Conservation (phyloP, 2,113 vertebrate species). For the Camarhynchus parvulus region DNA sequence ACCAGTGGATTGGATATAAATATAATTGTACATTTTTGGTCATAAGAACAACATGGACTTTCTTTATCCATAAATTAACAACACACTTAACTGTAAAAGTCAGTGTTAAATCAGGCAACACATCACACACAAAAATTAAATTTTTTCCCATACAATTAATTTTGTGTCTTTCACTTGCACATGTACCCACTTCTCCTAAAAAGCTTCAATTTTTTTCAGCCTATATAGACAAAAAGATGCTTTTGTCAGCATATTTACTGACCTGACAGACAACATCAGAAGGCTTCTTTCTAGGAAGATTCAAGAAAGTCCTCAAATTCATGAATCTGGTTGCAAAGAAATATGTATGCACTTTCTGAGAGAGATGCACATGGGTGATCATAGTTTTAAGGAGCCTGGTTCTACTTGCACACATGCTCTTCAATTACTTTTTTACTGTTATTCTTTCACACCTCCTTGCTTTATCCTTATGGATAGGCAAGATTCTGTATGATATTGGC, state of each 20-base stretch:
- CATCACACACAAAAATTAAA: neutral
- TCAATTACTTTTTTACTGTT: neutral
- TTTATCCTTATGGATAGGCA: neutral
- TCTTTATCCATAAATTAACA: neutral
- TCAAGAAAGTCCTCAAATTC: neutral
- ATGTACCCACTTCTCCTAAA: neutral
- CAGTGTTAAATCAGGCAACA: neutral
- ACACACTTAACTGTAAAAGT: neutral
- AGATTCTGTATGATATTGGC: neutral
- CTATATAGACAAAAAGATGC: neutral
- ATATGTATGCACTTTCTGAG: neutral
- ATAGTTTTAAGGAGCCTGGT: neutral
- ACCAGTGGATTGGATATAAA: neutral
- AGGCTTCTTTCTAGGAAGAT: neutral
- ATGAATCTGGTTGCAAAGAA: neutral
- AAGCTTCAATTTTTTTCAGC: neutral
- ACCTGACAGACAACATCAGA: neutral
- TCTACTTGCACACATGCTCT: neutral
- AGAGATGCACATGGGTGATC: neutral
- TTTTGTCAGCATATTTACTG: neutral
- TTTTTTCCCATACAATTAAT: neutral
- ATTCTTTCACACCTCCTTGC: neutral
- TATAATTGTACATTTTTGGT: neutral
- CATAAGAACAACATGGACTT: neutral
- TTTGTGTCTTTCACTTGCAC: neutral